Evolutionary conservation across 2,797 vertebrate species (phyloP).

Genomic region (Chaetophractus vellerosus): DNA sequence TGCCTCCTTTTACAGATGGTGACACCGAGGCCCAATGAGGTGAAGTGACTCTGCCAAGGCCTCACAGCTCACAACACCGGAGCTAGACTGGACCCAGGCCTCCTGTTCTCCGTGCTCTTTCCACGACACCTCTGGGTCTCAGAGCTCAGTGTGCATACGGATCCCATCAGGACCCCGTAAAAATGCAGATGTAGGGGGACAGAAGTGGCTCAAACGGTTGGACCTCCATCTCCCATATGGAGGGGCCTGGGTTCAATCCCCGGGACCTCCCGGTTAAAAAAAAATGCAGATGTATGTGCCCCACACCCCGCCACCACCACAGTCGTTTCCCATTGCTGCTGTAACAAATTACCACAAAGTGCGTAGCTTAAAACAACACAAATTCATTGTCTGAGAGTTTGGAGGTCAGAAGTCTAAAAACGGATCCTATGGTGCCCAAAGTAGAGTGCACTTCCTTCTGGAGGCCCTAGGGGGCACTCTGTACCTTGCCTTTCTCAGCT

Average conservation of each 20-base stretch:
- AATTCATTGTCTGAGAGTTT: neutral
- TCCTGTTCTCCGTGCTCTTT: neutral
- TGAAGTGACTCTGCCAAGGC: neutral
- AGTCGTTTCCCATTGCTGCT: neutral
- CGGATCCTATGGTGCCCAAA: neutral
- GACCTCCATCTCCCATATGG: no score
- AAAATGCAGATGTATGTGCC: neutral
- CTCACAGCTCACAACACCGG: neutral
- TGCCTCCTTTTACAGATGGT: neutral
- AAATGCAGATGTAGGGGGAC: neutral
- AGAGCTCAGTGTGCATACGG: neutral
- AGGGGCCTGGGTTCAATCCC: no score
- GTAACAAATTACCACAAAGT: neutral
- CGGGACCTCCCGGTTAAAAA: no score
- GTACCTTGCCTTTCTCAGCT: neutral
- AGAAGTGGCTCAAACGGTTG: no score
- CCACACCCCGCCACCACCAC: rapidly evolving
- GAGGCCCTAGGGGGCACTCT: no score
- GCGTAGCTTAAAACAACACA: no score
- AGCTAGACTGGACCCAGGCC: neutral
- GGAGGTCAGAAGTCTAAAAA: neutral
- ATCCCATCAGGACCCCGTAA: neutral
- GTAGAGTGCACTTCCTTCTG: neutral
- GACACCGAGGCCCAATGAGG: neutral
- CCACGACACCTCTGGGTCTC: neutral